Evolutionary conservation across 2,888 invertebrate species (phyloP).

Genomic region (Prenolepis imparis): DNA sequence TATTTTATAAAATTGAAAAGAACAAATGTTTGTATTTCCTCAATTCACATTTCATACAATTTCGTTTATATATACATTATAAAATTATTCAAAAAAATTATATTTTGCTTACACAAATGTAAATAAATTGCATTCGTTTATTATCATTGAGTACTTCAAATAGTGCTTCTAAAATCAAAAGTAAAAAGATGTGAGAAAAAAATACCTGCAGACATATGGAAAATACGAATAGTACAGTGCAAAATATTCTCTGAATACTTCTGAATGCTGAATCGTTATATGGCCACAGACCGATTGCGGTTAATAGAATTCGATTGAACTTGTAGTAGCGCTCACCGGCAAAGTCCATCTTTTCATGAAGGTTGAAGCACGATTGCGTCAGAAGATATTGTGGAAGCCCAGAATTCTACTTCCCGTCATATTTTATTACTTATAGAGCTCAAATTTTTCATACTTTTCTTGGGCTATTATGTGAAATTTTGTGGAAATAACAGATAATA

Average conservation of each 20-base stretch:
- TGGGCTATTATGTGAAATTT: background rate
- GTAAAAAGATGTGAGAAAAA: background rate
- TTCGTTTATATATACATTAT: background rate
- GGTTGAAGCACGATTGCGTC: background rate
- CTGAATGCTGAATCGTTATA: background rate
- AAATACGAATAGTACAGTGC: background rate
- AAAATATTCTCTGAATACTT: slow-evolving; percentile 20
- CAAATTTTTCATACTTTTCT: background rate
- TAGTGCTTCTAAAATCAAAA: slow-evolving; percentile 1
- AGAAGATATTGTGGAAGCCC: background rate
- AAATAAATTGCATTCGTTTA: background rate
- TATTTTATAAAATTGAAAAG: background rate
- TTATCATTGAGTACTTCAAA: background rate
- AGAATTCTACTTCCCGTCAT: background rate
- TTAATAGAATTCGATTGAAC: slow-evolving; percentile 3
- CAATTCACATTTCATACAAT: no score
- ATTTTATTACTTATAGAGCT: slow-evolving; percentile 31
- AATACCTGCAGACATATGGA: slow-evolving; percentile 41
- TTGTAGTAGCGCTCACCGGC: background rate
- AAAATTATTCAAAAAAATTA: background rate
- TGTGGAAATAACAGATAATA: background rate
- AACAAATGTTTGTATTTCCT: background rate
- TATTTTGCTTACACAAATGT: background rate
- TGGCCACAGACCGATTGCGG: slow-evolving; percentile 23
- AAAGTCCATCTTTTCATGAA: background rate